phyloP scores from a whole-genome alignment of 2,113 vertebrate species.

The Gnathonemus longibarbis region DNA sequence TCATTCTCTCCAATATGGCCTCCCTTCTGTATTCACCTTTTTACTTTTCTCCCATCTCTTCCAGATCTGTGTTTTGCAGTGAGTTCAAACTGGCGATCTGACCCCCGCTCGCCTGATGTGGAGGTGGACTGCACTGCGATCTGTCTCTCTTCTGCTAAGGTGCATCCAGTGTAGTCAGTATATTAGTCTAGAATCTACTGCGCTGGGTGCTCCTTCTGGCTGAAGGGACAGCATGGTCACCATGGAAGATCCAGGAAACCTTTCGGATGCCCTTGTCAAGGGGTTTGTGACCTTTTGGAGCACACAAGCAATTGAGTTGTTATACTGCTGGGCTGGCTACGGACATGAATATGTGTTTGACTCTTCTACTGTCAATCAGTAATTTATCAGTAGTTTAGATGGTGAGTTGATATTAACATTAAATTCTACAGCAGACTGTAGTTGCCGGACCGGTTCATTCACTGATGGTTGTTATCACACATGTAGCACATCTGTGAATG shows the following conservation, averaged over 20 bases:
- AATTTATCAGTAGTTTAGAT: not conserved
- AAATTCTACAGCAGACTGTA: not conserved
- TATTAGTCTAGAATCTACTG: conserved; percentile 88
- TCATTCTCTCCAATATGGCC: not conserved
- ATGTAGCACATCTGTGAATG: not conserved
- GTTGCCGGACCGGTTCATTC: not conserved
- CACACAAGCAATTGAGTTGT: not conserved
- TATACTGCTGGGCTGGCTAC: not conserved
- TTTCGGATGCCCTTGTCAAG: not conserved
- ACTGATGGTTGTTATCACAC: not conserved
- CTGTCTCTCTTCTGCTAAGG: conserved; percentile 83
- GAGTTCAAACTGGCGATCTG: not conserved
- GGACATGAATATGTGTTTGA: not conserved
- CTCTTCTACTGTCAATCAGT: not conserved
- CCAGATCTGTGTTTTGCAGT: not conserved
- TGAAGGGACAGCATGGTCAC: conserved; percentile 62
- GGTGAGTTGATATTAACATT: not conserved
- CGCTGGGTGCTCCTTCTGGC: conserved; percentile 98
- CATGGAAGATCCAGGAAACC: not conserved
- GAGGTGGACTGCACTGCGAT: not conserved
- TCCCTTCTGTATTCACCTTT: not conserved
- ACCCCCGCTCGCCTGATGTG: too few relatives aligned
- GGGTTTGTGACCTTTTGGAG: not conserved
- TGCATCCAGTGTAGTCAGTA: conserved; percentile 99
- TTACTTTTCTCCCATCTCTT: not conserved